Conservation (phyloP, 92 coral and sea anemone genomes). For the Paramuricea clavata region DNA sequence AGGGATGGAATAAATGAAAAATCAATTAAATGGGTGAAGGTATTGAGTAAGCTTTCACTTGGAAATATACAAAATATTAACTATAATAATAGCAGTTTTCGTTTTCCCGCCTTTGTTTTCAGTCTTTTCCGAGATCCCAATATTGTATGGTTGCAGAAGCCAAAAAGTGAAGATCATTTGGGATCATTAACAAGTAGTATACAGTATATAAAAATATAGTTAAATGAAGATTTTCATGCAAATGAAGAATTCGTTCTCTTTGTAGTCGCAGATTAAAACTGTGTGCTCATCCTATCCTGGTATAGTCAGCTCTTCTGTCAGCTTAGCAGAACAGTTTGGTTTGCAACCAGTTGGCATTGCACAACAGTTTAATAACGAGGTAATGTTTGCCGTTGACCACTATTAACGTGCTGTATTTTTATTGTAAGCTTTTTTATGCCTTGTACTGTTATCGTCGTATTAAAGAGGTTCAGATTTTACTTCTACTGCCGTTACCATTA, state of each 20-base stretch:
- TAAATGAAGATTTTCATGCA: neutral
- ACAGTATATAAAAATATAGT: no score
- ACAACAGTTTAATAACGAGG: constrained; percentile 28
- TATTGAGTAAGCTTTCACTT: neutral
- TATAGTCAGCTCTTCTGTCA: neutral
- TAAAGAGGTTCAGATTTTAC: no score
- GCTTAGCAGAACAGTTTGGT: constrained; percentile 17
- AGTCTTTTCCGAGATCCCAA: no score
- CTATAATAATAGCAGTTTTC: no score
- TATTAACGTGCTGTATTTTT: no score
- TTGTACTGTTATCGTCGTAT: no score
- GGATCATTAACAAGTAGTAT: neutral
- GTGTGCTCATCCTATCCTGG: constrained; percentile 26
- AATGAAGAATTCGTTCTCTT: neutral
- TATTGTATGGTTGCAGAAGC: neutral
- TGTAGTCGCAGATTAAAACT: constrained; percentile 42
- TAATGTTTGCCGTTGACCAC: neutral
- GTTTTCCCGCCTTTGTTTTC: no score
- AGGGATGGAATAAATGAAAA: constrained; percentile 18
- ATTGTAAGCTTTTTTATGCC: no score
- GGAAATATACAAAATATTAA: no score
- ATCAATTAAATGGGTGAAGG: constrained; percentile 55
- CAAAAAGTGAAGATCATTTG: neutral
- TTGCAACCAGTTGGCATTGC: constrained; percentile 27
- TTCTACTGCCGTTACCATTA: no score